These are phyloP conservation scores for Agrilus biguttatus DNA, from an alignment of 2,888 invertebrate species.

Conservation along the genomic window DNA sequence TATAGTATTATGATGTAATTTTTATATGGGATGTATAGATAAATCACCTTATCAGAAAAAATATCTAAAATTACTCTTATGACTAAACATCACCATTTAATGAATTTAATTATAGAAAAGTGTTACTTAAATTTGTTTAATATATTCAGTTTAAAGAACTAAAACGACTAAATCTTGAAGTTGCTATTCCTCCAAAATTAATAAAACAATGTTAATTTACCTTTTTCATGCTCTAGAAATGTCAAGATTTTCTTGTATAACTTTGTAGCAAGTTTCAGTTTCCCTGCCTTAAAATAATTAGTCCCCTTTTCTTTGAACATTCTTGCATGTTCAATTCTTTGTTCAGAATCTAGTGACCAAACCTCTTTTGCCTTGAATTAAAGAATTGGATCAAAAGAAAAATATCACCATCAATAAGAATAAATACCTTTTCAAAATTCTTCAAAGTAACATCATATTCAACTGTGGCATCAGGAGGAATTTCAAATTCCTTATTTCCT, in stretches of 20 bases:
- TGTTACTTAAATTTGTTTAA: too few relatives aligned
- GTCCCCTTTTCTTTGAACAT: slow-evolving; percentile 85
- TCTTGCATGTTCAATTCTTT: slow-evolving; percentile 70
- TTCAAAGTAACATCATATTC: slow-evolving; percentile 71
- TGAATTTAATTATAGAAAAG: too few relatives aligned
- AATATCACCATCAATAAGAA: neutral
- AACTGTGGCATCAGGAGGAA: slow-evolving; percentile 66
- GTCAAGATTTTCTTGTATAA: slow-evolving; percentile 70
- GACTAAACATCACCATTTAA: too few relatives aligned
- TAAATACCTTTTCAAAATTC: slow-evolving; percentile 62
- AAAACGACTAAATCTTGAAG: too few relatives aligned
- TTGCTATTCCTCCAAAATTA: neutral
- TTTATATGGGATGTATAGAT: too few relatives aligned
- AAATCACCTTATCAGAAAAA: too few relatives aligned
- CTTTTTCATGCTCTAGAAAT: slow-evolving; percentile 43
- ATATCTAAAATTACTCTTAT: too few relatives aligned
- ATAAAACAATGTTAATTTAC: slow-evolving; percentile 17
- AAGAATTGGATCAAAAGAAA: neutral
- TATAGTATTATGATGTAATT: too few relatives aligned
- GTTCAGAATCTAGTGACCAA: slow-evolving; percentile 68
- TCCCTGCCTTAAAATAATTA: slow-evolving; percentile 68
- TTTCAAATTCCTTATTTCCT: slow-evolving; percentile 53
- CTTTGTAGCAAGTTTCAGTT: slow-evolving; percentile 64
- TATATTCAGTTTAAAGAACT: too few relatives aligned
- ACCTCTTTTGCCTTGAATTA: slow-evolving; percentile 48